Evolutionary conservation across 2,888 invertebrate genomes (phyloP).

Genomic region (Molanna angustata): DNA sequence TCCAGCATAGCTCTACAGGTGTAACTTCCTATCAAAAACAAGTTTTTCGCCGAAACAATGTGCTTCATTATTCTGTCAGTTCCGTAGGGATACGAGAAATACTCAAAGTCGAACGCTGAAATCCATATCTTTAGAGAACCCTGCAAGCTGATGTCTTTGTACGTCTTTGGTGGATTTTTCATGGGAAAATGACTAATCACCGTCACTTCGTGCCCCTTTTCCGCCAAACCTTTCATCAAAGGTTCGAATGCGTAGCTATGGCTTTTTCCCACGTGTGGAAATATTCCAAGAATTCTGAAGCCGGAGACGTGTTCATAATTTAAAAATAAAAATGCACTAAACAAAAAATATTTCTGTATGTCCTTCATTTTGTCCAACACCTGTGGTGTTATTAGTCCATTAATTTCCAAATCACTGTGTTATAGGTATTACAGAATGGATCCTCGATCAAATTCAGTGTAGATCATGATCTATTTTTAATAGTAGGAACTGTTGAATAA

Average conservation of each 20-base stretch:
- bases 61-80: slow-evolving; percentile 20
- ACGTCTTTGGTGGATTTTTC: slow-evolving; percentile 50
- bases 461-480: no score
- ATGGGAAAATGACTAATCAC: slow-evolving; percentile 64
- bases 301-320: slow-evolving; percentile 15
- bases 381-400: no score
- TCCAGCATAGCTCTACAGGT: slow-evolving; percentile 23
- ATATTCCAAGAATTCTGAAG: slow-evolving; percentile 57
- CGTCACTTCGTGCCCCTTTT: slow-evolving; percentile 64
- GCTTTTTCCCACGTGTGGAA: slow-evolving; percentile 66
- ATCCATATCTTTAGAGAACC: slow-evolving; percentile 36
- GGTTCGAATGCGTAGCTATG: slow-evolving; percentile 65
- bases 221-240: slow-evolving; percentile 57
- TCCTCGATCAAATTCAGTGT: no score
- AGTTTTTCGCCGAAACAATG: slow-evolving; percentile 11
- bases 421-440: no score
- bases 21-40: slow-evolving; percentile 18
- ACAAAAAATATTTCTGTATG: background rate
- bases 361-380: background rate
- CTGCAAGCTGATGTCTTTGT: slow-evolving; percentile 57
- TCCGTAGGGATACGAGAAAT: slow-evolving; percentile 10
- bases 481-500: no score
- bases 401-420: no score
- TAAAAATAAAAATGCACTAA: slow-evolving; percentile 2
- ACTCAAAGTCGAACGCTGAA: slow-evolving; percentile 17